Evolutionary conservation across 92 coral and sea anemone genomes (phyloP), one percentile per base, ranked within the genome.

Genomic region (Epizoanthus fatuus): DNA sequence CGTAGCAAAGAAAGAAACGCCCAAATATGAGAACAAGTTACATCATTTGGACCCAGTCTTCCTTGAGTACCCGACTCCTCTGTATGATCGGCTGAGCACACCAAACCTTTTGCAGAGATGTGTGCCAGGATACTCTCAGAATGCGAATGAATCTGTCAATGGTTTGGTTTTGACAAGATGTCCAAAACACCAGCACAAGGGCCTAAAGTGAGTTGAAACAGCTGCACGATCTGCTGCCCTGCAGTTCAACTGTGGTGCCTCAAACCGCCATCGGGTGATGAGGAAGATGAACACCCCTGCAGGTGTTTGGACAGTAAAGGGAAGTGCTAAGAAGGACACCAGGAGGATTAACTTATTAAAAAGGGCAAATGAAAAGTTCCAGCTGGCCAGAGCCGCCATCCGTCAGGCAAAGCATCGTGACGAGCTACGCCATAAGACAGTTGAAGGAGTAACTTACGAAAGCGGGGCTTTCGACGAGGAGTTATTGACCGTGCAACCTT

Each of bases 141-240:
- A 69, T 82, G 69, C 86, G 12, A 82, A 82, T 82, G 86, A 82
- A 47, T 68, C 86, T 5, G 79, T 82, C 1, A 82, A 55, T 81
- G 64, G 40, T 8, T 13, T 81, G 62, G 77, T 81, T 44, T 81
- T 79, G 86, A 68, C 59, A 40, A 81, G 40, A 16, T 84, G 81
- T 63, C 88, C 88, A 39, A 84, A 84, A 62, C 88, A 84, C 88
- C 25, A 35, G 57, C 67, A 73, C 44, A 72, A 71, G 69, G 88
- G 81, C 4, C 15, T 32, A 57, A 72, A 69, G 22, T 57, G 69
- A 14, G 88, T 84, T 53, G 88, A 60, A 69, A 63, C 74, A 44
- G 82, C 81, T 39, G 88, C 82, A 60, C 25, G 66, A 14, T 74
- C 82, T 32, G 82, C 74, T 14, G 56, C 79, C 55, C 68, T 74